A percentile compares a stretch with the other conserved stretches of the same genome.
phyloP scores from a whole-genome alignment of 1,140 invertebrate species.

The Danaus plexippus region DNA sequence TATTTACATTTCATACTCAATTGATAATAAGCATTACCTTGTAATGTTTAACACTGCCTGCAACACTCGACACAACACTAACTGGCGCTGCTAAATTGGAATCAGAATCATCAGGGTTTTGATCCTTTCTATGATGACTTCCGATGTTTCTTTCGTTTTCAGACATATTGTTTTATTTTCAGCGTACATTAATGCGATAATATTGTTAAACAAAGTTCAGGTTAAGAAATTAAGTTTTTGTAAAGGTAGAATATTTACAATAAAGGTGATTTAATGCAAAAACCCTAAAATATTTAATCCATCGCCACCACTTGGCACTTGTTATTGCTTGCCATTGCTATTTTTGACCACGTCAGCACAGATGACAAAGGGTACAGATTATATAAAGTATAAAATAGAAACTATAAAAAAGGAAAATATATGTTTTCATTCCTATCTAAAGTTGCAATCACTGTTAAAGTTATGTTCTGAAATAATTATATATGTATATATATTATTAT shows the following conservation, averaged over 20 bases:
- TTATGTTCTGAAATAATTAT: too few relatives aligned
- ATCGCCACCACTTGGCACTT: slow-evolving; percentile 47
- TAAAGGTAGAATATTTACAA: slow-evolving; percentile 8
- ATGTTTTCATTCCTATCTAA: too few relatives aligned
- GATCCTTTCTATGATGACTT: slow-evolving; percentile 42
- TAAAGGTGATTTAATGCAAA: slow-evolving; percentile 12
- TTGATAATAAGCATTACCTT: slow-evolving; percentile 34
- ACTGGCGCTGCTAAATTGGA: slow-evolving; percentile 48
- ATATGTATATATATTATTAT: too few relatives aligned
- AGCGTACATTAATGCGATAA: slow-evolving; percentile 51
- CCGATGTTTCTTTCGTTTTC: slow-evolving; percentile 53
- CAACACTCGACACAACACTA: slow-evolving; percentile 45
- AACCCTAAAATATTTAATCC: slow-evolving; percentile 28
- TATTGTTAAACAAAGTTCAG: slow-evolving; percentile 21
- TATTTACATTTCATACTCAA: neutral
- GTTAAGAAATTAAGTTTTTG: slow-evolving; percentile 12
- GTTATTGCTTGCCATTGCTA: slow-evolving; percentile 36
- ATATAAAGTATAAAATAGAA: too few relatives aligned
- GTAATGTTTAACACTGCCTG: slow-evolving; percentile 46
- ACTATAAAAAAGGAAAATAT: too few relatives aligned
- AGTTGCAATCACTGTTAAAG: too few relatives aligned
- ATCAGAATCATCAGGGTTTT: slow-evolving; percentile 35
- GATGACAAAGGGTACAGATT: slow-evolving; percentile 16
- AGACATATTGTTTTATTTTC: slow-evolving; percentile 47
- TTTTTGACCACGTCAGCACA: slow-evolving; percentile 48